Percentiles rank a stretch among this genome's conserved stretches.
These are phyloP conservation scores for Trichoplusia ni DNA, from an alignment of 1,140 invertebrate genomes.

Conservation along the genomic window DNA sequence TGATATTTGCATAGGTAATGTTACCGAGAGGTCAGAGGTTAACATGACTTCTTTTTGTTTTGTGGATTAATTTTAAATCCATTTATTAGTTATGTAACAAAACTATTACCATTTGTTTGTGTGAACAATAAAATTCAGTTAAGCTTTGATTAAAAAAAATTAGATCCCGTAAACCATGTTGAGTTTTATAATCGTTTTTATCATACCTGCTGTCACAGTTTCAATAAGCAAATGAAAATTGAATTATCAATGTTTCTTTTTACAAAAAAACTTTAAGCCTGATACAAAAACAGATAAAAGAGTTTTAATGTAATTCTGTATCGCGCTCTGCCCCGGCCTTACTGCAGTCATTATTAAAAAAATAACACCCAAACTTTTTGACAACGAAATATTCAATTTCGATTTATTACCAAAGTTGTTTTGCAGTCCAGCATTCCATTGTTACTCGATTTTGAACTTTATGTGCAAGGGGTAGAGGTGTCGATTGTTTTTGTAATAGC, in stretches of 20 bases:
- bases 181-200: too few relatives aligned
- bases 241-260: neutral
- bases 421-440: neutral
- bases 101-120: too few relatives aligned
- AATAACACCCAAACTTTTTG: slow-evolving; percentile 11
- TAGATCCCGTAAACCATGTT: too few relatives aligned
- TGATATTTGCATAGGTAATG: too few relatives aligned
- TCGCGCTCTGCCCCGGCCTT: neutral
- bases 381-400: slow-evolving; percentile 25
- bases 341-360: slow-evolving; percentile 14
- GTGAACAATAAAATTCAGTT: too few relatives aligned
- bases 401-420: slow-evolving; percentile 4
- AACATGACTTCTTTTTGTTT: too few relatives aligned
- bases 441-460: slow-evolving; percentile 1
- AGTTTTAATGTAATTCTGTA: neutral
- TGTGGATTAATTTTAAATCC: too few relatives aligned
- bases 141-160: too few relatives aligned
- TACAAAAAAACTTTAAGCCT: neutral
- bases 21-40: too few relatives aligned
- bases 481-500: neutral
- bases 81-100: too few relatives aligned
- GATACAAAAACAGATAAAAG: neutral
- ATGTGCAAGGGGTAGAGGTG: neutral
- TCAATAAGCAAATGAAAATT: too few relatives aligned
- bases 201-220: too few relatives aligned